Evolutionary conservation across 2,888 invertebrate genomes (phyloP).

Genomic region (Euplagia quadripunctaria): DNA sequence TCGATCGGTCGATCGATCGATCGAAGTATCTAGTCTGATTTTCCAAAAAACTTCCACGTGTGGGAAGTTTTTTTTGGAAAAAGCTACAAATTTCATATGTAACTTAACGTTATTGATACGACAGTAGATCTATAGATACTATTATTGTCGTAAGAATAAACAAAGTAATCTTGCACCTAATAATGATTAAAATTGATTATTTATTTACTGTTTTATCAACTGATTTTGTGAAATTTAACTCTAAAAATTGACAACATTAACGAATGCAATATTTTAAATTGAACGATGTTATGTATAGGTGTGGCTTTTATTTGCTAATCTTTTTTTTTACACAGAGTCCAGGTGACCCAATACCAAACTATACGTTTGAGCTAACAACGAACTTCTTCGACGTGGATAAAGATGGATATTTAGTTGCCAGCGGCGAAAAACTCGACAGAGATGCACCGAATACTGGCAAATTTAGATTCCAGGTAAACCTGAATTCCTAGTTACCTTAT

Average conservation of each 20-base stretch:
- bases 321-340: slow-evolving; percentile 86
- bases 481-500: not conserved
- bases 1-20: too few species aligned
- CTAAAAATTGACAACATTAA: not conserved
- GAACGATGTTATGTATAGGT: too few species aligned
- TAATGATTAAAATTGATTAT: too few species aligned
- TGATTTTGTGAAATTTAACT: not conserved
- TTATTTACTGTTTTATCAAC: not conserved
- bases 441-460: slow-evolving; percentile 95
- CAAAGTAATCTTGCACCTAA: too few species aligned
- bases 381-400: slow-evolving; percentile 93
- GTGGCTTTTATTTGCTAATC: too few species aligned
- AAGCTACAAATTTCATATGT: too few species aligned
- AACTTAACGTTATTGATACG: too few species aligned
- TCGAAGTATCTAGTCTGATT: too few species aligned
- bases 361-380: slow-evolving; percentile 94
- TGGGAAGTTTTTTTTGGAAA: too few species aligned
- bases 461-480: slow-evolving; percentile 92
- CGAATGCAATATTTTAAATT: not conserved
- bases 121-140: too few species aligned
- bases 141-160: too few species aligned
- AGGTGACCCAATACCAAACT: slow-evolving; percentile 92
- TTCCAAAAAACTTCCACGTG: too few species aligned
- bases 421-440: slow-evolving; percentile 94
- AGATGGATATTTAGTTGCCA: slow-evolving; percentile 92